Evolutionary conservation across 1,140 invertebrate genomes (phyloP).

Genomic region (Leucophenga varia): DNA sequence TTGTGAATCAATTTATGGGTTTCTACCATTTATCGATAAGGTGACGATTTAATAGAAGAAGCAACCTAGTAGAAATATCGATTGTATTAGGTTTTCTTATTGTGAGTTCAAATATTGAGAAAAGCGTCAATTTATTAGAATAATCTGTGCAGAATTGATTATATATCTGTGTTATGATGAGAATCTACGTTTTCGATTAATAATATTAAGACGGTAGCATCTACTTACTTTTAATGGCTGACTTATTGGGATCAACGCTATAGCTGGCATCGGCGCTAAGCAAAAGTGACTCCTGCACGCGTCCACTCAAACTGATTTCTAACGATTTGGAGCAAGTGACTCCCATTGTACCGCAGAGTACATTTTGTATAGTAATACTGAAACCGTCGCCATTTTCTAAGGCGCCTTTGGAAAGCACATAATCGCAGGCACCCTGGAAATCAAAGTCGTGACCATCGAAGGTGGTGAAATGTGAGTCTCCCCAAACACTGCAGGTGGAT

Average conservation of each 20-base stretch:
- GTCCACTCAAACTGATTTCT: constrained; percentile 57
- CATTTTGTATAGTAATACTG: constrained; percentile 67
- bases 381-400: constrained; percentile 65
- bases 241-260: constrained; percentile 37
- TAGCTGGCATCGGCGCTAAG: constrained; percentile 60
- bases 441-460: constrained; percentile 83
- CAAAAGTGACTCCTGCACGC: constrained; percentile 64
- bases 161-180: too few relatives aligned
- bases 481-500: constrained; percentile 77
- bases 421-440: constrained; percentile 86
- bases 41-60: too few relatives aligned
- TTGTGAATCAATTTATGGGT: too few relatives aligned
- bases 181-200: too few relatives aligned
- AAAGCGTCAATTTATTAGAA: too few relatives aligned
- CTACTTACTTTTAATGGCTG: constrained; percentile 46
- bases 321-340: constrained; percentile 86
- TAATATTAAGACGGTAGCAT: too few relatives aligned
- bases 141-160: too few relatives aligned
- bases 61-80: too few relatives aligned
- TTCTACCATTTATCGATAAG: too few relatives aligned
- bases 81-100: too few relatives aligned
- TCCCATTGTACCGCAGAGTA: constrained; percentile 76
- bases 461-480: constrained; percentile 83
- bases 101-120: too few relatives aligned
- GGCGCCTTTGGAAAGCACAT: constrained; percentile 75